Base-by-base conservation (phyloP, 1,140 invertebrate genomes). In the Harpegnathos saltator region DNA sequence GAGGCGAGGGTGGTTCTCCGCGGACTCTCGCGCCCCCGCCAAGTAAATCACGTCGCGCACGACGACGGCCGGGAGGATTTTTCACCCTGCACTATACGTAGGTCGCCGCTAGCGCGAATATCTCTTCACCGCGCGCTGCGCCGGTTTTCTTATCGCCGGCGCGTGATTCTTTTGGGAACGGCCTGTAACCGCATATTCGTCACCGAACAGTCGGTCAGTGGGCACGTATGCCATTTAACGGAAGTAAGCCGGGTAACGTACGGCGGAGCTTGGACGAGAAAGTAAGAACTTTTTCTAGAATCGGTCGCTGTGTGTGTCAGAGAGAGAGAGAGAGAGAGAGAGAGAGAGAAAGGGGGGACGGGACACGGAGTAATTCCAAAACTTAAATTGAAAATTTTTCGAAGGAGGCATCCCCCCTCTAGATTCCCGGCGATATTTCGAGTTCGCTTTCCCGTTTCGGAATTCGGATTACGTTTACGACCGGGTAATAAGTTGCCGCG, bases 201-300 rank as follows among this genome's bases (percentile, higher is more conserved):
- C 14, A 24, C 54, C 19, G 50, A 44, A 3, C 11, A 11, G 58
- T 33, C 50, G 71, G 69, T 69, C 69, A 54, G 72, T 48, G 29
- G 75, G 65, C 82, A 65, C 65, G 61, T 65, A 77, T 69, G 69
- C 65, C 38, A 89, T 88, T 90, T 89, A 86, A 82, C 50, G 82
- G 44, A 68, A 85, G 82, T 75, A 85, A 74, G 62, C 86, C 29
- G 73, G 75, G 65, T 71, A 48, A 54, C 48, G 62, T 63, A 26
- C 26, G 3, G 62, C 44, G 58, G 56, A 71, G 71, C n/a, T 71
- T 3, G 14, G 5, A 50, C 7, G 19, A 33, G 1, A 22, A 3
- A 15, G 17, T 22, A 14, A 68, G 54, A 24, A 52, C 38, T 54
- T 24, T n/a, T 54, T 26, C 26, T 24, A 3, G 11, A 19, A 50